A percentile compares a stretch with the other conserved stretches of the same genome.
Conservation (phyloP, 2,888 invertebrate species). For the Oligia strigilis region DNA sequence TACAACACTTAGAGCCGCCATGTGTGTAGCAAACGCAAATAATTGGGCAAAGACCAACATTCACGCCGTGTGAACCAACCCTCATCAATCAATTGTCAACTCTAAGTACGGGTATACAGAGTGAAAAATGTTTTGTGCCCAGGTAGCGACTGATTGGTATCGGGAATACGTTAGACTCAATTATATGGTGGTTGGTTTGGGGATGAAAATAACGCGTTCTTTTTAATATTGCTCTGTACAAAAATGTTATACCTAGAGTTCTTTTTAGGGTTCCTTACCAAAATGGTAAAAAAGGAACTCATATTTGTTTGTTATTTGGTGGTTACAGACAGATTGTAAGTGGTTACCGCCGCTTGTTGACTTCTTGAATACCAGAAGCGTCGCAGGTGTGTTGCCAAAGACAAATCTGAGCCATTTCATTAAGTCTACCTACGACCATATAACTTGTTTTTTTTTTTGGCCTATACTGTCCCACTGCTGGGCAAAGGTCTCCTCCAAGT, state of each 20-base stretch:
- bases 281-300: too few relatives aligned
- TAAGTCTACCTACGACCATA: too few relatives aligned
- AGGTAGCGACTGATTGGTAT: slow-evolving; percentile 57
- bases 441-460: too few relatives aligned
- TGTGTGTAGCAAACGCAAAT: slow-evolving; percentile 46
- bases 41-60: slow-evolving; percentile 59
- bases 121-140: slow-evolving; percentile 54
- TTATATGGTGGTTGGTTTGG: slow-evolving; percentile 41
- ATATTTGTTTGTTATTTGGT: neutral
- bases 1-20: slow-evolving; percentile 26
- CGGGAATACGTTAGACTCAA: slow-evolving; percentile 50
- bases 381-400: neutral
- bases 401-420: neutral
- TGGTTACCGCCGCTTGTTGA: neutral
- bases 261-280: neutral
- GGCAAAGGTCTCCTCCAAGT: too few relatives aligned
- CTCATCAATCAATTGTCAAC: slow-evolving; percentile 64
- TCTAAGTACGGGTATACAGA: slow-evolving; percentile 48
- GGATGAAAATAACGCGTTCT: slow-evolving; percentile 1
- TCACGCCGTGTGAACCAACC: slow-evolving; percentile 46
- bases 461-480: too few relatives aligned
- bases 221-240: neutral
- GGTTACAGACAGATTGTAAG: neutral
- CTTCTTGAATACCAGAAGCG: neutral
- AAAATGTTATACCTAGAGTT: too few relatives aligned